Evolutionary conservation across 2,888 invertebrate species (phyloP).

Genomic region (Limnephilus auricula): DNA sequence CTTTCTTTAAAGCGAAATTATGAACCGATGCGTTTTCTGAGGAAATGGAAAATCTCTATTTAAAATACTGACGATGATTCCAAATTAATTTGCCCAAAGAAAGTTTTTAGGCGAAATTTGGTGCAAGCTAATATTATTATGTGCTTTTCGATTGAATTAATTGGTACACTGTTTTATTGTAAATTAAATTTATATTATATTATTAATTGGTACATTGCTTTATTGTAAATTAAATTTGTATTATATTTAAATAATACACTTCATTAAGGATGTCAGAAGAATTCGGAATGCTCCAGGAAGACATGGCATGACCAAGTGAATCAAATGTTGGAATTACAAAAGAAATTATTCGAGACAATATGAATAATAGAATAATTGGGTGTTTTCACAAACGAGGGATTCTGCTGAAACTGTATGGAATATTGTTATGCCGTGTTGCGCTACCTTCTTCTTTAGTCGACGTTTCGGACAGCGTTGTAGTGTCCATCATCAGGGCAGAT

Average conservation of each 20-base stretch:
- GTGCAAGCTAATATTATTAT: neutral
- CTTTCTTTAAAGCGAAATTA: neutral
- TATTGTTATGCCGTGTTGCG: too few species aligned
- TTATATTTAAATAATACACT: neutral
- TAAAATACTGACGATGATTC: neutral
- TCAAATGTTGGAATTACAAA: neutral
- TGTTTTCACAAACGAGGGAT: too few species aligned
- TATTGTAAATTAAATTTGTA: neutral
- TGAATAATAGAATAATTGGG: too few species aligned
- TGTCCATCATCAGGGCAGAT: too few species aligned
- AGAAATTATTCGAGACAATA: too few species aligned
- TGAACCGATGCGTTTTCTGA: slow-evolving; percentile 22
- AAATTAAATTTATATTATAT: neutral
- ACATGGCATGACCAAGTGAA: neutral
- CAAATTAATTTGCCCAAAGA: neutral
- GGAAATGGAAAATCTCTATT: neutral
- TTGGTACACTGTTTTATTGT: neutral
- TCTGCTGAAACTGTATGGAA: too few species aligned
- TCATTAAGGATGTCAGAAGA: neutral
- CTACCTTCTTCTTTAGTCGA: too few species aligned
- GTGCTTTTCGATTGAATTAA: neutral
- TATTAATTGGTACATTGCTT: neutral
- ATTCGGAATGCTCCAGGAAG: too few species aligned
- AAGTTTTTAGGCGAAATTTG: neutral
- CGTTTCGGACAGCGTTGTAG: too few species aligned